Evolutionary conservation across 1,140 invertebrate species (phyloP), one percentile per base, ranked within the genome.

Genomic region (Caerostris extrusa): DNA sequence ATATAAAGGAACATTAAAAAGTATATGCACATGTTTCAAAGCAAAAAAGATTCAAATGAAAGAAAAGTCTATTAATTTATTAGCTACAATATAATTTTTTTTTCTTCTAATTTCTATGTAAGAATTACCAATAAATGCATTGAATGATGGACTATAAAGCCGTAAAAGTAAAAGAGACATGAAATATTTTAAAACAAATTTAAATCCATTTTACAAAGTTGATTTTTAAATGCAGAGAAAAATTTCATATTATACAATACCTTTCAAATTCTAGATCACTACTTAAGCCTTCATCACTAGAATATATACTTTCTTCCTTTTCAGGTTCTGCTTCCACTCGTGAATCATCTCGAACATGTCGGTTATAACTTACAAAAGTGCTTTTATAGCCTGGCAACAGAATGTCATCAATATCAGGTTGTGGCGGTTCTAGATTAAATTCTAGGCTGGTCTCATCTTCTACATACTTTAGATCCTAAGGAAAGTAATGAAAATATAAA

Each of bases 231-330:
- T 34, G 34, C 34, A 34, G 34, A 34, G 34, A 34, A 34, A 34
- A 34, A 34, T 34, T 34, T 34, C 34, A 34, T 34, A 1, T 34
- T 34, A 34, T n/a, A 69, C 12, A 6, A 53, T 94, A 85, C 93
- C 81, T 94, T 86, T 94, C 87, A 85, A 94, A 94, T 53, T 94
- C 93, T 6, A 94, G 67, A 17, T 94, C 93, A 83, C 81, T 86
- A 53, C 88, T 82, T 71, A 82, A 61, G 6, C 88, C 88, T 10
- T 90, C 93, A 94, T 94, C 93, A 86, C 88, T 90, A n/a, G 93
- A 94, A 94, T 94, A 90, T 53, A 58, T 8, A 57, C 61, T 83
- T 67, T 90, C 93, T 69, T 64, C 57, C 60, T 94, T 94, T 60
- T 90, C 88, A 64, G 93, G 57, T 6, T 90, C 60, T 71, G 69